Conservation (phyloP, 2,113 vertebrate species). For the Brachionichthys hirsutus region DNA sequence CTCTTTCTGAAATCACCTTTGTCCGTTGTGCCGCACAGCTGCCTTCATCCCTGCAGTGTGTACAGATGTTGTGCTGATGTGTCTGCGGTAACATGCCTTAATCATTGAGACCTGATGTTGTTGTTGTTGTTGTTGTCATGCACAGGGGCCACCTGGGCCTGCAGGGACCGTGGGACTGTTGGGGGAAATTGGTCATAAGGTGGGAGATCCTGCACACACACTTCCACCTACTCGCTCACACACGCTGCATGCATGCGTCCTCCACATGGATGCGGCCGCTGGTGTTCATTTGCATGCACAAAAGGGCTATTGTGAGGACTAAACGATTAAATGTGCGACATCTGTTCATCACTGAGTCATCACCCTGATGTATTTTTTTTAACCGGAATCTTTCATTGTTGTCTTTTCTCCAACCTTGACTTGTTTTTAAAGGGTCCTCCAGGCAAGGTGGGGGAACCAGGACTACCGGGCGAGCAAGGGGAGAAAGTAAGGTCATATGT, state of each 20-base stretch:
- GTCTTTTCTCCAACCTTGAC: background rate
- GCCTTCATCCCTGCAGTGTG: too few relatives aligned
- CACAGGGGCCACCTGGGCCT: slow-evolving; percentile 87
- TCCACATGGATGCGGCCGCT: background rate
- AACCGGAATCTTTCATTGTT: slow-evolving; percentile 10
- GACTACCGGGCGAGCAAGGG: slow-evolving; percentile 88
- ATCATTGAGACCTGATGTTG: background rate
- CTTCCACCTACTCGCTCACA: background rate
- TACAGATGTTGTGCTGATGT: too few relatives aligned
- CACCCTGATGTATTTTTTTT: background rate
- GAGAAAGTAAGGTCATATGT: slow-evolving; percentile 81
- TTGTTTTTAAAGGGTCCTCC: slow-evolving; percentile 81
- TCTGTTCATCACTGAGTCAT: slow-evolving; percentile 21
- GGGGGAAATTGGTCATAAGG: slow-evolving; percentile 91
- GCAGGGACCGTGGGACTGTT: slow-evolving; percentile 84
- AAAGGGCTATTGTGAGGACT: slow-evolving; percentile 14
- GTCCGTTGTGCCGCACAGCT: too few relatives aligned
- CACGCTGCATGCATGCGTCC: background rate
- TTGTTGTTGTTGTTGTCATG: slow-evolving; percentile 40
- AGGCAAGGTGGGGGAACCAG: slow-evolving; percentile 80
- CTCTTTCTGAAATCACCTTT: too few relatives aligned
- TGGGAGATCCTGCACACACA: slow-evolving; percentile 54
- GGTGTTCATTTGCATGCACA: slow-evolving; percentile 3
- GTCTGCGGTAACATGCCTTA: too few relatives aligned
- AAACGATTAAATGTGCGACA: slow-evolving; percentile 45